phyloP scores from a whole-genome alignment of 2,888 invertebrate genomes.

The Octonoba sinensis region DNA sequence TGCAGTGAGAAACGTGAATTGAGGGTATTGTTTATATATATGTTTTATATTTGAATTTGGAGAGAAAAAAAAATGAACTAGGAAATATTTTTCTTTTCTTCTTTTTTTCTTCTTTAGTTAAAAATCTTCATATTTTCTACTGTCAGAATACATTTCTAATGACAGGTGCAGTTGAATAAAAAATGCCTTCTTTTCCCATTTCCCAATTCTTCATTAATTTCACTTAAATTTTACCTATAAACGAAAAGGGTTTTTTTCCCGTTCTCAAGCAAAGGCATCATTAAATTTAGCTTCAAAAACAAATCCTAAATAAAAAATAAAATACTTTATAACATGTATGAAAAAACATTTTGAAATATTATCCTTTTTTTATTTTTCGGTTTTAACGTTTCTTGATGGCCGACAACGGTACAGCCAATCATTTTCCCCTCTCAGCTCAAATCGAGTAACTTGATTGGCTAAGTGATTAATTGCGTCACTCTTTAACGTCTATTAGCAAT shows the following conservation, averaged over 20 bases:
- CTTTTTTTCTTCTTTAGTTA: too few species aligned
- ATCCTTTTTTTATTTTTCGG: constrained; percentile 10
- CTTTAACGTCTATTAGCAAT: constrained; percentile 50
- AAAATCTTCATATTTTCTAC: too few species aligned
- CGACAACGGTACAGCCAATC: constrained; percentile 28
- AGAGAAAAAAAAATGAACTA: too few species aligned
- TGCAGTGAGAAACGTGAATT: too few species aligned
- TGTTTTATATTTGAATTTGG: too few species aligned
- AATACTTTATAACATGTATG: not conserved
- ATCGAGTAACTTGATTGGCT: constrained; percentile 43
- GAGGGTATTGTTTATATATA: too few species aligned
- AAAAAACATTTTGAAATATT: constrained; percentile 46
- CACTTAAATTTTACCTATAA: constrained; percentile 22
- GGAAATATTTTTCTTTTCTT: too few species aligned
- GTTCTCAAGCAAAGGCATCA: constrained; percentile 7
- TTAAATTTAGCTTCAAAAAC: constrained; percentile 40
- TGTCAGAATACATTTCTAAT: too few species aligned
- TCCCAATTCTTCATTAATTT: constrained; percentile 40
- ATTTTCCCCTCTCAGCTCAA: constrained; percentile 5
- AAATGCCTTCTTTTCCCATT: too few species aligned
- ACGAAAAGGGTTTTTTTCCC: constrained; percentile 2
- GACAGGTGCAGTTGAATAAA: too few species aligned
- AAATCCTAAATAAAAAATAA: constrained; percentile 11
- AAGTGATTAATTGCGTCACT: constrained; percentile 58
- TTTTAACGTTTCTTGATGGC: constrained; percentile 29